A percentile compares a stretch with the other conserved stretches of the same genome.
phyloP scores from a whole-genome alignment of 64 coral and sea anemone species.

The Porites lutea region DNA sequence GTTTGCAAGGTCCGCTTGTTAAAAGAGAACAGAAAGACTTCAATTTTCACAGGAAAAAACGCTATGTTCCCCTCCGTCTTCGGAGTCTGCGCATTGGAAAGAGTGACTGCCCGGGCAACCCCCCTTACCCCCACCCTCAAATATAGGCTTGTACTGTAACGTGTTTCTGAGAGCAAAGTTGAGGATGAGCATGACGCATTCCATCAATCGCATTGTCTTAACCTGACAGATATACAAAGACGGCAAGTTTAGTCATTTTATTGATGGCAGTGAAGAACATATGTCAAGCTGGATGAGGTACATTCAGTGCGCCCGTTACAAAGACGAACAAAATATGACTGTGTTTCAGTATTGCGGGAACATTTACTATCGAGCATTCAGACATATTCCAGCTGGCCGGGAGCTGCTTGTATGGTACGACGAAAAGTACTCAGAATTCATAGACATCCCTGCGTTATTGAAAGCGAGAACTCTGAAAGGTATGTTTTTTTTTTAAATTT shows the following conservation, averaged over 20 bases:
- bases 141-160: too few species aligned
- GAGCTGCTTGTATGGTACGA: constrained; percentile 96
- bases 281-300: constrained; percentile 95
- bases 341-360: constrained; percentile 97
- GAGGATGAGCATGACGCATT: too few species aligned
- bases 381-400: constrained; percentile 62
- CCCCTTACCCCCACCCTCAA: too few species aligned
- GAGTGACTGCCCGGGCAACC: too few species aligned
- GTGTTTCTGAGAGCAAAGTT: too few species aligned
- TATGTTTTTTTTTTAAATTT: background rate
- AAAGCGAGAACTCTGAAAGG: constrained; percentile 56
- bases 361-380: constrained; percentile 90
- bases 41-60: too few species aligned
- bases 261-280: constrained; percentile 83
- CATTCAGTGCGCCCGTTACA: constrained; percentile 93
- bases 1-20: too few species aligned
- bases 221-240: constrained; percentile 88
- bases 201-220: background rate
- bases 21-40: too few species aligned
- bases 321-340: constrained; percentile 97
- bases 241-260: constrained; percentile 90
- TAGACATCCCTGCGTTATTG: constrained; percentile 83
- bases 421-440: constrained; percentile 91
- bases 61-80: too few species aligned
- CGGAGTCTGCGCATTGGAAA: too few species aligned